These are phyloP conservation scores for Drosophila glabriapex DNA, from an alignment of 2,888 invertebrate genomes.

Conservation along the genomic window DNA sequence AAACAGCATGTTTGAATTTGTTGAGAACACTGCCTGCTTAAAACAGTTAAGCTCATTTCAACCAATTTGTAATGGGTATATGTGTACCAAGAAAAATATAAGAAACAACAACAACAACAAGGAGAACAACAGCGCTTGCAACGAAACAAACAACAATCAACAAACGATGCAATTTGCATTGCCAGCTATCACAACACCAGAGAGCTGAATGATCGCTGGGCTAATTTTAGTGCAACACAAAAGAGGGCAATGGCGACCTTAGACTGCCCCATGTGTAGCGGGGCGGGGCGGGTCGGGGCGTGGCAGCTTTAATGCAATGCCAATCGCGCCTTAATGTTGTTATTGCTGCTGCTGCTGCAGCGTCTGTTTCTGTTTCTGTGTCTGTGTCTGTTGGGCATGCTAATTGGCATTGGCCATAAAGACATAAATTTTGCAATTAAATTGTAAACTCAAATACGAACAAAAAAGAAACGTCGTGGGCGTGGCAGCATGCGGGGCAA, in stretches of 20 bases:
- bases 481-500: background rate
- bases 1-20: background rate
- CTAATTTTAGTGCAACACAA: slow-evolving; percentile 65
- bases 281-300: slow-evolving; percentile 18
- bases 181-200: slow-evolving; percentile 28
- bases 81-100: background rate
- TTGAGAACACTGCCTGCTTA: background rate
- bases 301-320: slow-evolving; percentile 55
- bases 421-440: slow-evolving; percentile 81
- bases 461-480: background rate
- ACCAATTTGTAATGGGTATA: background rate
- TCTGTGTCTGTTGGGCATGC: slow-evolving; percentile 48
- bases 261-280: slow-evolving; percentile 20
- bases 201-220: slow-evolving; percentile 22
- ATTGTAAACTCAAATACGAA: slow-evolving; percentile 67
- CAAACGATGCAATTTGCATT: slow-evolving; percentile 47
- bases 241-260: slow-evolving; percentile 44
- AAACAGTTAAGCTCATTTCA: background rate
- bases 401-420: slow-evolving; percentile 84
- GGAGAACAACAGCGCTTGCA: slow-evolving; percentile 8
- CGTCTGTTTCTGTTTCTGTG: slow-evolving; percentile 19
- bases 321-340: slow-evolving; percentile 49
- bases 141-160: slow-evolving; percentile 13
- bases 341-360: slow-evolving; percentile 27
- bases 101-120: background rate